Conservation (phyloP, 2,888 invertebrate genomes). For the Phorcus lineatus region DNA sequence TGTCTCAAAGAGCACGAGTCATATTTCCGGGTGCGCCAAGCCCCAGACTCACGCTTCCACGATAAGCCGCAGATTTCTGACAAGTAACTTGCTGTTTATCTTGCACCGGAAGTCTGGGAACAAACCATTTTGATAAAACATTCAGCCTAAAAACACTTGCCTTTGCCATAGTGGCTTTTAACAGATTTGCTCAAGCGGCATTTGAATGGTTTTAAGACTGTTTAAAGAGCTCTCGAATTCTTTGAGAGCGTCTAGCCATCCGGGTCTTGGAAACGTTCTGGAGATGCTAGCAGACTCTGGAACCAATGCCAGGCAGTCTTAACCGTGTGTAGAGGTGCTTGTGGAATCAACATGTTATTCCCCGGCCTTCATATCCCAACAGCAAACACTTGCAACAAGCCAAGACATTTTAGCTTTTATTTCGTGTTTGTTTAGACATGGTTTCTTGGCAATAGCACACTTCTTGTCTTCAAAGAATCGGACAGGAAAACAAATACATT, state of each 20-base stretch:
- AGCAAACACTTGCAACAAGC: neutral
- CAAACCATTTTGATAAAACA: neutral
- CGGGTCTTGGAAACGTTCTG: neutral
- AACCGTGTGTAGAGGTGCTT: neutral
- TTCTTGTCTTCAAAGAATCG: neutral
- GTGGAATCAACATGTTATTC: neutral
- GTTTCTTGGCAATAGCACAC: constrained; percentile 1
- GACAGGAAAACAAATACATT: too few relatives aligned
- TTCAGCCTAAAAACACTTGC: neutral
- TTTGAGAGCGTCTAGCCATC: neutral
- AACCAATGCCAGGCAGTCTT: neutral
- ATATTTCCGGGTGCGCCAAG: neutral
- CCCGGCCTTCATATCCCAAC: neutral
- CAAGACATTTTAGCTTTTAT: neutral
- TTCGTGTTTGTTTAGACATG: neutral
- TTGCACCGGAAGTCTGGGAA: too few relatives aligned
- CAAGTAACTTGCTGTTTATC: too few relatives aligned
- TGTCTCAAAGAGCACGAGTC: neutral
- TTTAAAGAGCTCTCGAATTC: neutral
- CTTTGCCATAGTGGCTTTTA: neutral
- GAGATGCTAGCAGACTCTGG: neutral
- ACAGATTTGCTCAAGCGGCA: neutral
- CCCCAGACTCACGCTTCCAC: too few relatives aligned
- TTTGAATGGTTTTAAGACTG: constrained; percentile 10
- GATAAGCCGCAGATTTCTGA: too few relatives aligned